Evolutionary conservation across 2,888 invertebrate species (phyloP), one percentile per base, ranked within the genome.

Genomic region (Phortica magna): DNA sequence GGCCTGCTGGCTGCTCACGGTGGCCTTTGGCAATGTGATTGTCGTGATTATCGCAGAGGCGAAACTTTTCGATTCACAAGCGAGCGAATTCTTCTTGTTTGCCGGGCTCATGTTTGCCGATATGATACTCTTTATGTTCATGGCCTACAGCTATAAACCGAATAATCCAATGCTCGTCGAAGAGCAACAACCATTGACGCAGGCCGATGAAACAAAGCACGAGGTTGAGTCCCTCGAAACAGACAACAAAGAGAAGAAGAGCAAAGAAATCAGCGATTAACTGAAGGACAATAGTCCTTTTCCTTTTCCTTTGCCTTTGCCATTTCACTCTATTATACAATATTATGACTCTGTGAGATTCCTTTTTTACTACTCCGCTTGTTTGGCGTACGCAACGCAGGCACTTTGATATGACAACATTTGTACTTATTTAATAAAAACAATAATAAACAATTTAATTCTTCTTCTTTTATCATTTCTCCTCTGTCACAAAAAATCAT

Each of bases 1-100:
- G 91, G 98, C 99, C 0, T 94, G 95, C 14, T 99, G 98, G 97
- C 93, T 98, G 14, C 92, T 99, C 73, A 98, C 98, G 0, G 97
- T 97, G 0, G 98, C 98, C 0, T 94, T 98, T 87, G 99, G 99
- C 61, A 99, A 99, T 92, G 92, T 99, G 48, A 94, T 99, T 76
- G 98, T 99, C 0, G 96, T 98, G 48, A 94, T 98, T 74, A 88
- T 90, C 43, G 90, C 91, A 0, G 88, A 91, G 78, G 57, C 89
- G 2, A 89, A 89, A 78, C 85, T 91, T 77, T 89, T 90, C 53
- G 75, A 82, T 2, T 88, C 90, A 0, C 92, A 92, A 96, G 95
- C 96, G 78, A 94, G 94, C 80, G 97, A 98, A 91, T 97, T 98
- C 91, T 95, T 96, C 92, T 92, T 98, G 65, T 98, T 98, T 91